phyloP scores from a whole-genome alignment of 2,888 invertebrate species.

The Mallateleia sp. region DNA sequence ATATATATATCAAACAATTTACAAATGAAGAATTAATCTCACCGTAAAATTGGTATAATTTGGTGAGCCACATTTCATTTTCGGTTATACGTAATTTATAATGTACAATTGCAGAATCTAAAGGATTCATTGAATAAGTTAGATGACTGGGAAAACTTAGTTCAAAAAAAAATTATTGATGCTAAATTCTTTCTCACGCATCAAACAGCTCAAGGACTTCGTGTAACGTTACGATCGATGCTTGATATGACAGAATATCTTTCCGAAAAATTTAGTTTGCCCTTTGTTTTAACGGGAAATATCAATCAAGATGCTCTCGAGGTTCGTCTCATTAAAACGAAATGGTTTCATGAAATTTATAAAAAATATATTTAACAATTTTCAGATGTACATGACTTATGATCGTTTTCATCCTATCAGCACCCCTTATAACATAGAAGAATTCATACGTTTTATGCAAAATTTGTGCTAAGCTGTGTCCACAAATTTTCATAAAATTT shows the following conservation, averaged over 20 bases:
- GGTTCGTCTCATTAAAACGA: neutral
- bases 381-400: too few species aligned
- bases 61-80: too few species aligned
- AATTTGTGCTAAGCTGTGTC: too few species aligned
- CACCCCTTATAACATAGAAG: too few species aligned
- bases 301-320: constrained; percentile 18
- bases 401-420: too few species aligned
- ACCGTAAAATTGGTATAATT: too few species aligned
- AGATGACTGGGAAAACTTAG: neutral
- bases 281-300: neutral
- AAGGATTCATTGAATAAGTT: neutral
- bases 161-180: neutral
- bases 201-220: neutral
- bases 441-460: too few species aligned
- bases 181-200: neutral
- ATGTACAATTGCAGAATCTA: neutral
- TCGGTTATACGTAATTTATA: too few species aligned
- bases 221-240: neutral
- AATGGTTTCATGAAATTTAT: neutral
- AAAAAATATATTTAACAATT: neutral
- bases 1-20: too few species aligned
- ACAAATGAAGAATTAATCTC: too few species aligned
- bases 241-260: neutral
- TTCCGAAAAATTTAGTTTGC: neutral
- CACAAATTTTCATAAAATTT: too few species aligned